Conservation (phyloP, 2,888 invertebrate genomes). For the Macrostomum cliftonense region DNA sequence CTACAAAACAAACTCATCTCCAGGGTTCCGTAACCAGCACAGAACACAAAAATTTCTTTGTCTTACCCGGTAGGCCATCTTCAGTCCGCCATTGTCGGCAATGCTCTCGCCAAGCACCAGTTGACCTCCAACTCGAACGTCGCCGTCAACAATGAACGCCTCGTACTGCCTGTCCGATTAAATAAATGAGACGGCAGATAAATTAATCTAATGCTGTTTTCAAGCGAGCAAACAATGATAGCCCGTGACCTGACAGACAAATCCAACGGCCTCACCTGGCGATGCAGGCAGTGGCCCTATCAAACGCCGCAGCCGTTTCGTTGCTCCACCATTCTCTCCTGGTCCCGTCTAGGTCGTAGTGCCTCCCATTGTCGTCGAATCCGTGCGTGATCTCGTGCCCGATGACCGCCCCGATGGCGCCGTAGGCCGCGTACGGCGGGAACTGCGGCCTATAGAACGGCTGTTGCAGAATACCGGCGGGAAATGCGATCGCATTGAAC, state of each 20-base stretch:
- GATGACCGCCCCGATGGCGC: constrained; percentile 30
- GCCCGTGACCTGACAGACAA: too few relatives aligned
- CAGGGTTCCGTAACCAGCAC: too few relatives aligned
- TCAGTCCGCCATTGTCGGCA: constrained; percentile 36
- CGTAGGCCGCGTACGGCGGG: constrained; percentile 27
- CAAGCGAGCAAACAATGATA: too few relatives aligned
- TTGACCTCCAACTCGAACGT: constrained; percentile 26
- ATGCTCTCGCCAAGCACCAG: constrained; percentile 35
- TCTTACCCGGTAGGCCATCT: constrained; percentile 20
- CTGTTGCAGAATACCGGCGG: constrained; percentile 34
- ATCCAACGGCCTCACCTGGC: constrained; percentile 39
- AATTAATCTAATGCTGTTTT: too few relatives aligned
- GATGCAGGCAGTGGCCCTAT: constrained; percentile 66
- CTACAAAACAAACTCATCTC: too few relatives aligned
- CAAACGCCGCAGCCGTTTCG: constrained; percentile 67
- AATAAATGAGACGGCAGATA: too few relatives aligned
- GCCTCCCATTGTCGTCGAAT: constrained; percentile 47
- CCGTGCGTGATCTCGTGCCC: constrained; percentile 33
- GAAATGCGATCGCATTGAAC: constrained; percentile 49
- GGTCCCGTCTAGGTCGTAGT: constrained; percentile 85
- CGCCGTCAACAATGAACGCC: too few relatives aligned
- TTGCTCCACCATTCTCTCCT: constrained; percentile 95
- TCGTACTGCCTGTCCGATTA: too few relatives aligned
- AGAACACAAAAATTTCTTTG: too few relatives aligned
- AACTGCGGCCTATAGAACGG: constrained; percentile 33